Conservation (phyloP, 2,797 vertebrate genomes). For the Ambastaia sidthimunki region DNA sequence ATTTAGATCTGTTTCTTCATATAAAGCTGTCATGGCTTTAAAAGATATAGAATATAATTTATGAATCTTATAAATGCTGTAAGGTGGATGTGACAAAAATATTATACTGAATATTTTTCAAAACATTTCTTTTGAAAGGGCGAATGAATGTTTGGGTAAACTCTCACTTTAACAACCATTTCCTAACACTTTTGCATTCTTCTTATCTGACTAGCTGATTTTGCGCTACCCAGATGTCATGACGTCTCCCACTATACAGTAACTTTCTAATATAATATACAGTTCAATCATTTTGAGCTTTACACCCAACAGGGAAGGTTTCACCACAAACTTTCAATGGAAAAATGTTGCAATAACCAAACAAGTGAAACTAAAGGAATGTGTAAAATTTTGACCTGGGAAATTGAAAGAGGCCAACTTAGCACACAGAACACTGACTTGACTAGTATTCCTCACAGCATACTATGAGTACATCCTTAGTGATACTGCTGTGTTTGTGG, state of each 20-base stretch:
- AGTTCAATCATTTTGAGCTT: neutral
- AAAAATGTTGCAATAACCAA: neutral
- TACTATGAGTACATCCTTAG: constrained; percentile 83
- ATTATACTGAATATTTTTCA: too few species aligned
- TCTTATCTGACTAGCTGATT: neutral
- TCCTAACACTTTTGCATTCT: neutral
- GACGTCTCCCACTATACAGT: neutral
- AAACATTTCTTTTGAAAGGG: too few species aligned
- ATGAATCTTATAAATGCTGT: too few species aligned
- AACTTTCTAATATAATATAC: constrained; percentile 8
- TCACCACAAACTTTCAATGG: neutral
- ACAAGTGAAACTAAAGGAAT: neutral
- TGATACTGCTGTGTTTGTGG: constrained; percentile 79
- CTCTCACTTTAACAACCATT: too few species aligned
- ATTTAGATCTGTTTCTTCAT: neutral
- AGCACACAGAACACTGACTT: constrained; percentile 20
- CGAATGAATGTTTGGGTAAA: too few species aligned
- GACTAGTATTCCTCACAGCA: constrained; percentile 59
- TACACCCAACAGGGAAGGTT: constrained; percentile 23
- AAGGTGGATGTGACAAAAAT: too few species aligned
- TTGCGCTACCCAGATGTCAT: constrained; percentile 14
- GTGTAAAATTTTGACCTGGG: neutral
- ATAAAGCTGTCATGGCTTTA: neutral
- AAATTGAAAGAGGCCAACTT: constrained; percentile 14
- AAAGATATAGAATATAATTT: neutral